Conservation (phyloP, 2,797 vertebrate genomes). For the Eidolon dupreanum region DNA sequence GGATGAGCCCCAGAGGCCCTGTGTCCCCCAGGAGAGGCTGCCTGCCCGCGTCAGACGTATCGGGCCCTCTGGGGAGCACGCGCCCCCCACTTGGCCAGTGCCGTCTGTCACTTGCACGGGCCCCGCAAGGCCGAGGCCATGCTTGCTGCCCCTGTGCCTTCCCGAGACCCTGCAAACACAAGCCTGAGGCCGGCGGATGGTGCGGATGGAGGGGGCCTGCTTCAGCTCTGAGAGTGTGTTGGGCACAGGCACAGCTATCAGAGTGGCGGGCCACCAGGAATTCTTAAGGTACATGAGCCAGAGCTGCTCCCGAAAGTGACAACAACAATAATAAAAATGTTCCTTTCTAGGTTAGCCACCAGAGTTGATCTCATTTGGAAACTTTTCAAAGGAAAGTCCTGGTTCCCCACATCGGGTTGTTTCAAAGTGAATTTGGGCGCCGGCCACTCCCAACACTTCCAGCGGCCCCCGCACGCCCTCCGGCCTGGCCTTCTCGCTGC, state of each 20-base stretch:
- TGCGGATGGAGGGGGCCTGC: accelerated
- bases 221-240: not conserved
- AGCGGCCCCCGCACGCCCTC: not conserved
- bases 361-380: not conserved
- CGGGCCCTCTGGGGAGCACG: accelerated
- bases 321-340: too few relatives aligned
- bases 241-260: not conserved
- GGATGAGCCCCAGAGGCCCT: not conserved
- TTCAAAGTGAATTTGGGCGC: conserved; percentile 56
- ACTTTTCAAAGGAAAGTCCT: conserved; percentile 23
- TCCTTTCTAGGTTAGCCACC: not conserved
- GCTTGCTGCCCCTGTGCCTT: not conserved
- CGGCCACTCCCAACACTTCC: not conserved
- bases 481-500: not conserved
- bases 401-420: not conserved
- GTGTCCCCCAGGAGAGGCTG: not conserved
- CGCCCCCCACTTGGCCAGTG: accelerated
- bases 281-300: not conserved
- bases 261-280: not conserved
- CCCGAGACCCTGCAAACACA: not conserved
- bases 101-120: not conserved
- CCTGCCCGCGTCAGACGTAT: too few relatives aligned
- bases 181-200: too few relatives aligned
- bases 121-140: not conserved
- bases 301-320: not conserved